phyloP scores from a whole-genome alignment of 2,888 invertebrate species.

The Trichogramma dendrolimi region DNA sequence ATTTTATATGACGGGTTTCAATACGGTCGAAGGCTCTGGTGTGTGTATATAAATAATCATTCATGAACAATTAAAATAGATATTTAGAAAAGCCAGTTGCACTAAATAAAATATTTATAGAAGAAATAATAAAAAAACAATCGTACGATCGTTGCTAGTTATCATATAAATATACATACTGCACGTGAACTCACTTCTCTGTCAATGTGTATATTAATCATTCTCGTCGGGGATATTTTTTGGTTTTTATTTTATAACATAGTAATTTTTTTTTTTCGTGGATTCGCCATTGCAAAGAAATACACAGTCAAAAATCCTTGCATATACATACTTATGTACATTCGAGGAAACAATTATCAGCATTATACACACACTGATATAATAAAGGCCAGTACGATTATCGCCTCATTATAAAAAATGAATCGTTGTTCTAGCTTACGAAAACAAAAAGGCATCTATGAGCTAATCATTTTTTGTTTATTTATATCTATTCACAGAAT shows the following conservation, averaged over 20 bases:
- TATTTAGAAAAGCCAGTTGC: neutral
- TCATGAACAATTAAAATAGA: conserved; percentile 16
- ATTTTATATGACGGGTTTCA: conserved; percentile 3
- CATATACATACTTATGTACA: conserved; percentile 20
- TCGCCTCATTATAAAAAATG: conserved; percentile 1
- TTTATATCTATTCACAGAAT: conserved; percentile 18
- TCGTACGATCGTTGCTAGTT: conserved; percentile 45
- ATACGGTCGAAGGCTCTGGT: conserved; percentile 28
- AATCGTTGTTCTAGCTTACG: conserved; percentile 5
- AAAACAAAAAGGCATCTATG: conserved; percentile 27
- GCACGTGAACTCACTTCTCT: conserved; percentile 21
- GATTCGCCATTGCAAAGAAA: conserved; percentile 8
- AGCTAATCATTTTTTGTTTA: conserved; percentile 7
- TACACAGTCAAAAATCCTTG: conserved; percentile 23
- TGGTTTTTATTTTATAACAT: conserved; percentile 8
- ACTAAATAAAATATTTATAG: conserved; percentile 28
- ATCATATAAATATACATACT: conserved; percentile 39
- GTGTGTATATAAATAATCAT: conserved; percentile 38
- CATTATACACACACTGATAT: too few species aligned
- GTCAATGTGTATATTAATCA: conserved; percentile 28
- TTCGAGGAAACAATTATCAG: neutral
- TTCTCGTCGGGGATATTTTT: conserved; percentile 25
- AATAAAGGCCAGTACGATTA: too few species aligned
- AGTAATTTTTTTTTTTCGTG: conserved; percentile 12
- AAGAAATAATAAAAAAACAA: conserved; percentile 37